These are phyloP conservation scores for Oxyteleia sp. DNA, from an alignment of 2,888 invertebrate genomes.

Conservation along the genomic window DNA sequence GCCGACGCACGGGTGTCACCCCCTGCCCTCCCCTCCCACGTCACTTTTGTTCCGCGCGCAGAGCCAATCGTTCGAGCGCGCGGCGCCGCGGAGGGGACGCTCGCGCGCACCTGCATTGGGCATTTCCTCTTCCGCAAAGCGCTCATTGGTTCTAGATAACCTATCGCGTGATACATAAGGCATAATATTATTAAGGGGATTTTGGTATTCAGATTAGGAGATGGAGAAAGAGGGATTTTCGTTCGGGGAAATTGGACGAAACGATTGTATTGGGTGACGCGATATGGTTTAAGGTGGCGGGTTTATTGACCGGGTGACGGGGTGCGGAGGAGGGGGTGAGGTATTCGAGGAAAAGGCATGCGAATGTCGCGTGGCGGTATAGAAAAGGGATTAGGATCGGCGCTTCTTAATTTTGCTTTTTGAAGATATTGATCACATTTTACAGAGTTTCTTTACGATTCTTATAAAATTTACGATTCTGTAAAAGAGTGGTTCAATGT, in stretches of 20 bases:
- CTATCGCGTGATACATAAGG: slow-evolving; percentile 38
- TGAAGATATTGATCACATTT: too few species aligned
- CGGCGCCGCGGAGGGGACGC: background rate
- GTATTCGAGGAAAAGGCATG: too few species aligned
- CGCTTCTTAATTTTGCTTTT: too few species aligned
- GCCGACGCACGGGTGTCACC: slow-evolving; percentile 32
- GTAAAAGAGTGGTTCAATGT: too few species aligned
- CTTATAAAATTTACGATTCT: too few species aligned
- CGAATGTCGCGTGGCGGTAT: too few species aligned
- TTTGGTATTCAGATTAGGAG: slow-evolving; percentile 46
- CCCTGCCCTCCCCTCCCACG: background rate
- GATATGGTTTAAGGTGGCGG: slow-evolving; percentile 54
- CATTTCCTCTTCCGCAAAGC: slow-evolving; percentile 27
- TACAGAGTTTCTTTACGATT: too few species aligned
- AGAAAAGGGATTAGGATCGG: too few species aligned
- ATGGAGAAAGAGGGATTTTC: slow-evolving; percentile 14
- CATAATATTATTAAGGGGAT: slow-evolving; percentile 52
- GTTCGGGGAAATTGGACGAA: slow-evolving; percentile 32
- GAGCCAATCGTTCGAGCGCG: slow-evolving; percentile 31
- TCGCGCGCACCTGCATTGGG: slow-evolving; percentile 57
- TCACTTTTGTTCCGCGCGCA: background rate
- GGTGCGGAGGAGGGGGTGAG: too few species aligned
- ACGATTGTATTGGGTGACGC: slow-evolving; percentile 30
- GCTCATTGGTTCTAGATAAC: slow-evolving; percentile 46
- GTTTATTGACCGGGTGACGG: too few species aligned